Evolutionary conservation across 2,113 vertebrate species (phyloP).

Genomic region (Brachypodius melanocephalos): DNA sequence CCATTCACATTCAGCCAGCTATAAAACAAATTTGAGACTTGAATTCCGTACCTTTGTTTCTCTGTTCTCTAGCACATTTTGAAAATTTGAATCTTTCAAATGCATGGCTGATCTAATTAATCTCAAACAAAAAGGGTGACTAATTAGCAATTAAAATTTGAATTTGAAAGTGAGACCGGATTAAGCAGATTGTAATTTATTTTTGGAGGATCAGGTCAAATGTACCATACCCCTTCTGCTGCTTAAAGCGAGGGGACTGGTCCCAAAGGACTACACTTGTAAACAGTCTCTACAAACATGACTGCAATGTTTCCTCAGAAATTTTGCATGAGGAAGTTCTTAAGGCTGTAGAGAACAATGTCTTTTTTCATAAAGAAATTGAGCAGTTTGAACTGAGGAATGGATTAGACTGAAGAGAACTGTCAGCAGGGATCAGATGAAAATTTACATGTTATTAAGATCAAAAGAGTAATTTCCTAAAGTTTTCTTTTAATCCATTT

Average conservation of each 20-base stretch:
- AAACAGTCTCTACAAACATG: background rate
- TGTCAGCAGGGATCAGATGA: background rate
- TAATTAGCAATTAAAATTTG: background rate
- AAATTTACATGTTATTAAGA: constrained; percentile 24
- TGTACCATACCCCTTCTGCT: background rate
- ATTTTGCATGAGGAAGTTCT: background rate
- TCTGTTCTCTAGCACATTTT: background rate
- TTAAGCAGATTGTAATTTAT: background rate
- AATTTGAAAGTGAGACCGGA: background rate
- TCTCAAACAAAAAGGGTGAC: background rate
- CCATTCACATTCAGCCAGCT: background rate
- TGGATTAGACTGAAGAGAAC: background rate
- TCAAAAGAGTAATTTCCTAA: background rate
- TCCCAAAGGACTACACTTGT: background rate
- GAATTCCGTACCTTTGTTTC: background rate
- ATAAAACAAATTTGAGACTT: background rate
- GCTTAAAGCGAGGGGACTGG: background rate
- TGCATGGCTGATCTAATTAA: background rate
- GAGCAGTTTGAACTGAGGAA: background rate
- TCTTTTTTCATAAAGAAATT: background rate
- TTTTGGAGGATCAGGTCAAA: background rate
- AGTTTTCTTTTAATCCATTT: background rate
- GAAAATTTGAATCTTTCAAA: background rate
- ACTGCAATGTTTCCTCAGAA: background rate
- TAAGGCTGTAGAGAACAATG: background rate